Percentiles rank a stretch among this genome's conserved stretches.
These are phyloP conservation scores for Pseudomyrmex cubaensis DNA, from an alignment of 1,140 invertebrate genomes.

Conservation along the genomic window DNA sequence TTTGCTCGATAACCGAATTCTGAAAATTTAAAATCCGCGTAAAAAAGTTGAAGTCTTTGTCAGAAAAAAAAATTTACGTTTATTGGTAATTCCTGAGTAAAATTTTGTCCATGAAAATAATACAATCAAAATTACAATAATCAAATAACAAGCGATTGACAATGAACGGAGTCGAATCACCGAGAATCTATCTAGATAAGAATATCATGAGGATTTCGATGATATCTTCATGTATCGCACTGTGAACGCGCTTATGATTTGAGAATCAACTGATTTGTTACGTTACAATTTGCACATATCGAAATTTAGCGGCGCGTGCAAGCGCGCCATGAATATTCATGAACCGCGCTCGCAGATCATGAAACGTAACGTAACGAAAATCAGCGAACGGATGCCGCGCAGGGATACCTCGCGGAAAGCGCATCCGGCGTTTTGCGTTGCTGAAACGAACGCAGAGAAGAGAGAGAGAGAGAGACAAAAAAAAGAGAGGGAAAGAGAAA, in stretches of 20 bases:
- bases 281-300: conserved; percentile 69
- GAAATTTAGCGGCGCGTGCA: conserved; percentile 42
- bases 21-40: neutral
- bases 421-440: conserved; percentile 8
- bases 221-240: neutral
- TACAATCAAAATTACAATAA: too few relatives aligned
- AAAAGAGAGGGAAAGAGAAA: neutral
- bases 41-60: neutral
- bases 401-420: conserved; percentile 7
- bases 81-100: neutral
- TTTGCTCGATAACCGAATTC: neutral
- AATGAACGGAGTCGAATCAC: neutral
- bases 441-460: conserved; percentile 26
- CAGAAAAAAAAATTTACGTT: neutral
- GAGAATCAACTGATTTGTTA: conserved; percentile 66
- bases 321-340: conserved; percentile 68
- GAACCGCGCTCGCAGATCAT: conserved; percentile 63
- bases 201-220: neutral
- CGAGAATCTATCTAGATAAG: neutral
- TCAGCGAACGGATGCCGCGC: neutral
- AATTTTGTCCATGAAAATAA: neutral
- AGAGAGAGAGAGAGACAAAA: conserved; percentile 8
- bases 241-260: conserved; percentile 46
- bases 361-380: conserved; percentile 58
- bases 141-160: too few relatives aligned